Conservation (phyloP, 1,140 invertebrate species). For the Pogonomyrmex barbatus region DNA sequence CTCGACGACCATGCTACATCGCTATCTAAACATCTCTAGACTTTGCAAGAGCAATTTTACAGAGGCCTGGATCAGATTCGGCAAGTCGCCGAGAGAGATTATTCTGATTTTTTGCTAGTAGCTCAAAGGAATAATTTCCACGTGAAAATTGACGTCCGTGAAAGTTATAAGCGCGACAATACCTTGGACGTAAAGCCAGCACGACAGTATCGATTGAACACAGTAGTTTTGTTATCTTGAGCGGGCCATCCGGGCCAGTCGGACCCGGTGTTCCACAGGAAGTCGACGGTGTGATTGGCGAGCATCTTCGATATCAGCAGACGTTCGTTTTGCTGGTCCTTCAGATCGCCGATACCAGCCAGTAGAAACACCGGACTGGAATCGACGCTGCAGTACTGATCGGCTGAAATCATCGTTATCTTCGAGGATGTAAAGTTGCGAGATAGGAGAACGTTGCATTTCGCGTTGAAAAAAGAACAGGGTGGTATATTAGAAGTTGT, state of each 20-base stretch:
- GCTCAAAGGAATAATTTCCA: not conserved
- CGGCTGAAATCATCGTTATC: slow-evolving; percentile 56
- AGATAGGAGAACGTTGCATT: not conserved
- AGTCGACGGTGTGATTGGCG: slow-evolving; percentile 90
- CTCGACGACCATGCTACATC: slow-evolving; percentile 6
- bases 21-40: slow-evolving; percentile 37
- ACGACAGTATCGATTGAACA: slow-evolving; percentile 92
- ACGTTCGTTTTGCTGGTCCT: slow-evolving; percentile 80
- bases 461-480: not conserved
- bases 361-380: slow-evolving; percentile 80
- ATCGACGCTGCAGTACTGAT: slow-evolving; percentile 78
- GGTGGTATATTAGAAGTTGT: not conserved
- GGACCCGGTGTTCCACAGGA: slow-evolving; percentile 95
- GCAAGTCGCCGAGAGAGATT: not conserved
- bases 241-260: slow-evolving; percentile 91
- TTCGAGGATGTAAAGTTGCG: not conserved
- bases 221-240: slow-evolving; percentile 88
- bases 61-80: not conserved
- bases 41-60: not conserved
- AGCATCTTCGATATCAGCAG: slow-evolving; percentile 83
- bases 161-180: slow-evolving; percentile 55
- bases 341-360: slow-evolving; percentile 80
- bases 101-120: not conserved
- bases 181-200: slow-evolving; percentile 96
- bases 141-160: not conserved